Evolutionary conservation across 2,888 invertebrate species (phyloP).

Genomic region (Lottia gigantea): DNA sequence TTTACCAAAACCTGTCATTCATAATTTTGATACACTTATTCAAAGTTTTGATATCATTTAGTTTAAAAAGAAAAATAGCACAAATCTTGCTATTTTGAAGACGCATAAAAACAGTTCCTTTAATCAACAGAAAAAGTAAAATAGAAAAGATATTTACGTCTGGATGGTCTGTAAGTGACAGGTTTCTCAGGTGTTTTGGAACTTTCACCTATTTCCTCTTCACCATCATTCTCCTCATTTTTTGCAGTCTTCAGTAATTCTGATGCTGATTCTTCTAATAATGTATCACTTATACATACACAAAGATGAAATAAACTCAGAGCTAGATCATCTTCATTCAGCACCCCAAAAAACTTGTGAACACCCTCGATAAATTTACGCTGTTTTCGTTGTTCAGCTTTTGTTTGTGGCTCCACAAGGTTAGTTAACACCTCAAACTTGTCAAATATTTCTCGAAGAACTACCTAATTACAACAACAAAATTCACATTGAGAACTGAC

Average conservation of each 20-base stretch:
- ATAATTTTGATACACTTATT: too few species aligned
- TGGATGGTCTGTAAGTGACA: neutral
- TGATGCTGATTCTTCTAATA: conserved; percentile 47
- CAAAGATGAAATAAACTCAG: conserved; percentile 51
- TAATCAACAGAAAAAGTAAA: neutral
- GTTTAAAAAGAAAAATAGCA: too few species aligned
- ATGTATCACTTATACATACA: conserved; percentile 49
- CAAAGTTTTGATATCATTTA: too few species aligned
- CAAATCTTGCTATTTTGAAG: too few species aligned
- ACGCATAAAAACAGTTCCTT: too few species aligned
- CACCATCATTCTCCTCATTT: conserved; percentile 18
- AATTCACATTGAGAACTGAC: too few species aligned
- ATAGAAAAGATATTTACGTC: neutral
- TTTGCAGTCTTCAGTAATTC: conserved; percentile 35
- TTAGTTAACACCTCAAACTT: conserved; percentile 34
- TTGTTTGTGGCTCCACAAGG: conserved; percentile 21
- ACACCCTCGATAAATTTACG: conserved; percentile 22
- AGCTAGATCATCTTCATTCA: conserved; percentile 39
- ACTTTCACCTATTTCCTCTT: conserved; percentile 14
- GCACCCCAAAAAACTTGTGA: conserved; percentile 34
- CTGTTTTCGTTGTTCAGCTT: conserved; percentile 21
- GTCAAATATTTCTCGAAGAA: conserved; percentile 50
- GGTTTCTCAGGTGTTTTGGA: conserved; percentile 6
- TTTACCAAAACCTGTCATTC: too few species aligned
- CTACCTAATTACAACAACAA: conserved; percentile 13